Base-by-base conservation (phyloP, 2,888 invertebrate species). In the Chaetogeoica ovagalla region DNA sequence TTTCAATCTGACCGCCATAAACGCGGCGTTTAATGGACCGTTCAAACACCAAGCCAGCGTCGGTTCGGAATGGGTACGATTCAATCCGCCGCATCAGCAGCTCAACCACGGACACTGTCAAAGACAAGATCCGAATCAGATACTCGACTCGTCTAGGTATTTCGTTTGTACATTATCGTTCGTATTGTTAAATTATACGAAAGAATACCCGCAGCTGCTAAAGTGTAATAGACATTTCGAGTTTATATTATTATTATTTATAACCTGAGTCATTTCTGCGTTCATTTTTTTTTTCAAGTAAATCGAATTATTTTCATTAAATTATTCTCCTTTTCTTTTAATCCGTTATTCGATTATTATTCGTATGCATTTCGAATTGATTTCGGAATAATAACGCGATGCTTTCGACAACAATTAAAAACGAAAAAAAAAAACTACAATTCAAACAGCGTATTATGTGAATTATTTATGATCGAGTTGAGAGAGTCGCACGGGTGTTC, bases 21-120 rank as follows among this genome's bases (percentile, higher is more conserved):
- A 92, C 82, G 88, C 89, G 0, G 93, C 94, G 0, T 97, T 97
- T 85, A 90, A 91, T 75, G 96, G 96, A 0, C 91, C 94, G 0
- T 96, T 93, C 87, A 95, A 95, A 85, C 91, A 93, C 84, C 95
- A 96, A 86, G 91, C 93, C 83, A 89, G 91, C 48, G 89, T 91
- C 0, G 90, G 91, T 52, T 91, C 92, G 0, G 91, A 92, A 0
- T 96, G 96, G 96, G 92, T 92, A 83, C 89, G 90, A 39, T 82
- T 82, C 57, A 79, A 63, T 21, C 81, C 82, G 13, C 63, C 74
- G 3, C 81, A 83, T 52, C 77, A 81, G 21, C 77, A 81, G 21
- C 39, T 76, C 23, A 87, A 87, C 65, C 91, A 92, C 84, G 92
- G 91, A 83, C 88, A 90, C 83, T 93, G 93, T 84, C 87, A 87